Conservation (phyloP, 2,113 vertebrate species). For the Mirza zaza region DNA sequence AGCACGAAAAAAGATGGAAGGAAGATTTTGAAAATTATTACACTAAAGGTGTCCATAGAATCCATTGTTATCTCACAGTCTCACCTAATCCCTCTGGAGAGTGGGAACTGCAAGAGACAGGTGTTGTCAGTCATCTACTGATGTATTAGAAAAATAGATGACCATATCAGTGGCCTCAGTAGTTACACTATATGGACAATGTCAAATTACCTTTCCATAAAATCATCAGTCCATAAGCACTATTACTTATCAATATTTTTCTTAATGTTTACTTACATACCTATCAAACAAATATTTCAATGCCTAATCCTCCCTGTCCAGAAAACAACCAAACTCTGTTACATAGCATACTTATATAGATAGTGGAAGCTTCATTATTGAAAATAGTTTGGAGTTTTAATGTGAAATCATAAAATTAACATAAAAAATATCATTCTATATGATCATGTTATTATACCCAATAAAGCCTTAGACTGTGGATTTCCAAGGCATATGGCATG, state of each 20-base stretch:
- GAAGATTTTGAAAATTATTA: constrained; percentile 30
- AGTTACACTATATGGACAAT: neutral
- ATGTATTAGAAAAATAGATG: neutral
- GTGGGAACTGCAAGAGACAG: neutral
- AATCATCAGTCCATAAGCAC: neutral
- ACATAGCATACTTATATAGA: neutral
- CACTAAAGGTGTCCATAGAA: constrained; percentile 10
- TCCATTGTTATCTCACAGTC: neutral
- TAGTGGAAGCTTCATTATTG: neutral
- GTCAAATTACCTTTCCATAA: neutral
- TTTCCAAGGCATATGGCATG: neutral
- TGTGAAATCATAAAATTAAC: neutral
- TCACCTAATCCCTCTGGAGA: neutral
- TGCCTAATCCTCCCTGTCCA: neutral
- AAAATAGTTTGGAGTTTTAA: neutral
- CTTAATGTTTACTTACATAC: neutral
- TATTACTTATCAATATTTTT: neutral
- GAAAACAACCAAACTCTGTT: neutral
- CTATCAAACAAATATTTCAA: neutral
- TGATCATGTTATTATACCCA: neutral
- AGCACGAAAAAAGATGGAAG: neutral
- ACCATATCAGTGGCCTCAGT: neutral
- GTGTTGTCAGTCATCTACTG: neutral
- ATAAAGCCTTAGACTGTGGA: neutral
- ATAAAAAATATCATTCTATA: neutral